These are phyloP conservation scores for Drosophila longiperda DNA, from an alignment of 2,888 invertebrate species.

Conservation along the genomic window DNA sequence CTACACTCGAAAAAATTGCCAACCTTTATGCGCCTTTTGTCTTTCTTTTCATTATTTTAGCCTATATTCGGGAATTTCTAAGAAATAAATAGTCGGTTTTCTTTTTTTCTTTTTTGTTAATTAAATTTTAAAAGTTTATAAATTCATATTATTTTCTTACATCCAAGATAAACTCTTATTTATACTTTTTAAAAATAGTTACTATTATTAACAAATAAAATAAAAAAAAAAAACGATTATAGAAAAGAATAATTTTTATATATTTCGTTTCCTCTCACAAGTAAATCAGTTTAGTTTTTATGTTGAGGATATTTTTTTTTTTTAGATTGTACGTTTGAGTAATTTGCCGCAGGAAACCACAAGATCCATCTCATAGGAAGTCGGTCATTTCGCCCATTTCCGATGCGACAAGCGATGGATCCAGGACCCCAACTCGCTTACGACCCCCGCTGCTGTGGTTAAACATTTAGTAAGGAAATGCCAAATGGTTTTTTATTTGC, in stretches of 20 bases:
- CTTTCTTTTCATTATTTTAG: neutral
- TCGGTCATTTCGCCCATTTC: constrained; percentile 2
- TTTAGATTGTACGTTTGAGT: neutral
- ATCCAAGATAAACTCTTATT: neutral
- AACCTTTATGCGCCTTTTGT: too few relatives aligned
- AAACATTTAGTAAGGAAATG: neutral
- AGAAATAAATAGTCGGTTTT: neutral
- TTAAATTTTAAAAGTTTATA: neutral
- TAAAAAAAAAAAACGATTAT: too few relatives aligned
- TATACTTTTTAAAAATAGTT: too few relatives aligned
- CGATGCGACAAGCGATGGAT: neutral
- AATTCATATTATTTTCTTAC: neutral
- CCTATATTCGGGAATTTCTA: neutral
- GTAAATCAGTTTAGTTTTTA: too few relatives aligned
- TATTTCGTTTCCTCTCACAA: too few relatives aligned
- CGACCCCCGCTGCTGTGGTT: neutral
- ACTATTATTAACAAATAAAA: too few relatives aligned
- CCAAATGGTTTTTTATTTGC: constrained; percentile 3
- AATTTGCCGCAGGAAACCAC: neutral
- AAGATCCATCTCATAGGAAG: neutral
- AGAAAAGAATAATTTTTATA: too few relatives aligned
- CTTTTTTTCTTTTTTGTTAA: neutral
- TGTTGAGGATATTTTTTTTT: too few relatives aligned
- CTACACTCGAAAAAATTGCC: neutral
- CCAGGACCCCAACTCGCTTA: neutral